These are phyloP conservation scores for Napeogenes inachia DNA, from an alignment of 2,888 invertebrate genomes.

Conservation along the genomic window DNA sequence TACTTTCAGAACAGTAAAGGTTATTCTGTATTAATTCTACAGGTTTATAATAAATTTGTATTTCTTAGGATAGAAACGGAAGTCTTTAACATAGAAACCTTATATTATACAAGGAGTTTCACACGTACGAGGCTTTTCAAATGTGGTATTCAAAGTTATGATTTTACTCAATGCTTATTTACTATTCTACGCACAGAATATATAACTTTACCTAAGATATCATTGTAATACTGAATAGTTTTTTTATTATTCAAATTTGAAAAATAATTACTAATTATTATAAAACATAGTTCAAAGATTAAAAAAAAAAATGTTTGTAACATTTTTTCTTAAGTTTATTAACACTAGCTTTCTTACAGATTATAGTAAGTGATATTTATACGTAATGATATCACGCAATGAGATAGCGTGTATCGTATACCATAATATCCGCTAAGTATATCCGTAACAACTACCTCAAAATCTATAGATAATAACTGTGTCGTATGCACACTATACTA, in stretches of 20 bases:
- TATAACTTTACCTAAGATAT: not conserved
- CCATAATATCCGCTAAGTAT: constrained; percentile 24
- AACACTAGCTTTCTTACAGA: not conserved
- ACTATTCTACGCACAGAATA: not conserved
- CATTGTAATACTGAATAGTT: no score
- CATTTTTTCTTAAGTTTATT: not conserved
- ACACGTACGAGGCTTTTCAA: constrained; percentile 9
- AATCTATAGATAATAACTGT: no score
- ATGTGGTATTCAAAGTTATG: not conserved
- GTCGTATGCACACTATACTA: no score
- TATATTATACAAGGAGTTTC: constrained; percentile 12
- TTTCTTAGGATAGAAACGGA: constrained; percentile 11
- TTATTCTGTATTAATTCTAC: no score
- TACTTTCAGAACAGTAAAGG: no score
- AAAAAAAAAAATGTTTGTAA: no score
- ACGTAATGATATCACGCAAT: constrained; percentile 29
- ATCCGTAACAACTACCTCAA: constrained; percentile 16
- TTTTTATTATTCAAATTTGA: no score
- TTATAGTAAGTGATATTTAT: constrained; percentile 7
- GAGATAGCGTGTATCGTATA: constrained; percentile 27
- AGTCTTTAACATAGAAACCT: constrained; percentile 25
- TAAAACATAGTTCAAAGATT: no score
- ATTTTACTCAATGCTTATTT: not conserved
- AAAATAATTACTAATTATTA: no score
- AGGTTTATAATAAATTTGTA: not conserved